Evolutionary conservation across 1,140 invertebrate species (phyloP), one percentile per base, ranked within the genome.

Genomic region (Pogonus chalceus): DNA sequence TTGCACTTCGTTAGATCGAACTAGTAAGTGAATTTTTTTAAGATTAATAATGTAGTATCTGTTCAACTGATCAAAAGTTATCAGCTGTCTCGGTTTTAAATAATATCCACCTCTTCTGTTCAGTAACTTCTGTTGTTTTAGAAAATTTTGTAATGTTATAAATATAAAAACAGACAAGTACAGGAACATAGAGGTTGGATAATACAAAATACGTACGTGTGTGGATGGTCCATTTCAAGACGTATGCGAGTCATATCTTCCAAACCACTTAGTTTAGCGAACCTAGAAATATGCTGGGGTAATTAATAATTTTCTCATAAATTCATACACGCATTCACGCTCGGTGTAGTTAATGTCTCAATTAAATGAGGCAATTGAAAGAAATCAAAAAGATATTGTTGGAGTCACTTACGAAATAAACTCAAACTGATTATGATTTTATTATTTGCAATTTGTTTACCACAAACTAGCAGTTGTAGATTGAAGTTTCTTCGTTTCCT

Each of bases 261-360:
- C 49, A 51, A 51, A 35, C n/a, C 23, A 51, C 49, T 26, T 26
- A 43, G 37, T 61, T 52, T 58, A 67, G 65, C 62, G 69, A 66
- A 70, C 69, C 69, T 70, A 70, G 67, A 70, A 70, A 70, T 70
- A 70, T 61, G 65, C 73, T 74, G 72, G 72, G 72, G 72, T 70
- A 68, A 74, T 76, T 76, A 75, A 73, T 75, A 72, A 69, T 72
- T 72, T 72, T 71, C 65, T 70, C 62, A 65, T 65, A 65, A 64
- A 65, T 65, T 64, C 70, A 70, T 63, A 64, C 71, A 62, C 62
- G 65, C 69, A 67, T 65, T 67, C 68, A 43, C 37, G 18, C 9
- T 18, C 3, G 18, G 37, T 43, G 26, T 31, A 31, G 26, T 31
- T 31, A 7, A 31, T 43, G 18, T 18, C 18, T 9, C 9, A 43